These are phyloP conservation scores for Tragulus kanchil DNA, from an alignment of 2,113 vertebrate genomes.

Conservation along the genomic window DNA sequence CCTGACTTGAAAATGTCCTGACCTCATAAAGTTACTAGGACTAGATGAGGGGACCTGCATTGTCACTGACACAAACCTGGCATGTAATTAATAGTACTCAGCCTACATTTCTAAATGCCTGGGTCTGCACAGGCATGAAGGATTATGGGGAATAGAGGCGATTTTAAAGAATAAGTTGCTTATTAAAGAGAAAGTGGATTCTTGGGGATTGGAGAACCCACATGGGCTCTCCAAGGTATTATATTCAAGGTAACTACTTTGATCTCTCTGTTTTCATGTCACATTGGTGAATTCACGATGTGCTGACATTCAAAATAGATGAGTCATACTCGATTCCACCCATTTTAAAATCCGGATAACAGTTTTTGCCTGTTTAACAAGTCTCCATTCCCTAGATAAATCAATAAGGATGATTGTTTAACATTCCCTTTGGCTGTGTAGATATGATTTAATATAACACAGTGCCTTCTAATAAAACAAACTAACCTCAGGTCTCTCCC, in stretches of 20 bases:
- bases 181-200: constrained; percentile 19
- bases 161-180: constrained; percentile 8
- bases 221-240: neutral
- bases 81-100: neutral
- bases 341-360: constrained; percentile 54
- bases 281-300: constrained; percentile 60
- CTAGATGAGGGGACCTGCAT: neutral
- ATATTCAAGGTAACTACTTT: constrained; percentile 18
- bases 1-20: neutral
- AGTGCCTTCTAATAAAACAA: constrained; percentile 50
- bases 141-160: neutral
- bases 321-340: neutral
- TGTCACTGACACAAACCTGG: neutral
- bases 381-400: constrained; percentile 7
- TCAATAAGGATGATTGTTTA: constrained; percentile 56
- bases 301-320: constrained; percentile 58
- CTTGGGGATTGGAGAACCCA: neutral
- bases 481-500: neutral
- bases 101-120: neutral
- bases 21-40: neutral
- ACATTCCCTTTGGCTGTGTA: constrained; percentile 50
- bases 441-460: constrained; percentile 63
- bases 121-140: neutral
- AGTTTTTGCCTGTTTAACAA: constrained; percentile 65
- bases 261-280: constrained; percentile 36